phyloP scores from a whole-genome alignment of 1,140 invertebrate species.

The Eriosoma lanigerum region DNA sequence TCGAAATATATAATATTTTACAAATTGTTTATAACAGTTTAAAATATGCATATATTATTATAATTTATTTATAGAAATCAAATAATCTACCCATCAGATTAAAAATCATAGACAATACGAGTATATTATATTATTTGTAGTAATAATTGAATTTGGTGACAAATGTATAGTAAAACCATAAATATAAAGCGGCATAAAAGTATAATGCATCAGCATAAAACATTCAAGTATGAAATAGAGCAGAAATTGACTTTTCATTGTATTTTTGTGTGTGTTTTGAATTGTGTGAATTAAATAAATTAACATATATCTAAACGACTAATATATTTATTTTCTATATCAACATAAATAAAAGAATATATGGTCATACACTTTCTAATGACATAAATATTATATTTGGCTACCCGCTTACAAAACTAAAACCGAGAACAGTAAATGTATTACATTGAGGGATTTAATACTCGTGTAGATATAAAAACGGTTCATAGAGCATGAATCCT shows the following conservation, averaged over 20 bases:
- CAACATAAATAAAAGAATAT: background rate
- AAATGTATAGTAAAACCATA: background rate
- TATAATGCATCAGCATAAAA: background rate
- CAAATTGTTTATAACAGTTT: no score
- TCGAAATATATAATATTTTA: no score
- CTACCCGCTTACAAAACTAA: background rate
- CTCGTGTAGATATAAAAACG: background rate
- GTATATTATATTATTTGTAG: no score
- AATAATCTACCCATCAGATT: no score
- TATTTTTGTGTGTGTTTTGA: background rate
- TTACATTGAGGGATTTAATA: background rate
- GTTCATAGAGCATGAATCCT: constrained; percentile 39
- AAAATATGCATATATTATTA: no score
- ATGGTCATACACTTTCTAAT: background rate
- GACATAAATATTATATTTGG: background rate
- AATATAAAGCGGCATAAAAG: background rate
- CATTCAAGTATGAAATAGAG: constrained; percentile 20
- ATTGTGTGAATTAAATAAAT: constrained; percentile 30
- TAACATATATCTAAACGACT: constrained; percentile 9
- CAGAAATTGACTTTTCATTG: constrained; percentile 34
- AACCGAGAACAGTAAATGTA: background rate
- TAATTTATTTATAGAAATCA: no score
- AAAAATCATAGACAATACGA: no score
- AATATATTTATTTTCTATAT: background rate
- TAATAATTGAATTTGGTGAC: background rate